phyloP scores from a whole-genome alignment of 64 coral and sea anemone genomes.

The Exaiptasia diaphana region DNA sequence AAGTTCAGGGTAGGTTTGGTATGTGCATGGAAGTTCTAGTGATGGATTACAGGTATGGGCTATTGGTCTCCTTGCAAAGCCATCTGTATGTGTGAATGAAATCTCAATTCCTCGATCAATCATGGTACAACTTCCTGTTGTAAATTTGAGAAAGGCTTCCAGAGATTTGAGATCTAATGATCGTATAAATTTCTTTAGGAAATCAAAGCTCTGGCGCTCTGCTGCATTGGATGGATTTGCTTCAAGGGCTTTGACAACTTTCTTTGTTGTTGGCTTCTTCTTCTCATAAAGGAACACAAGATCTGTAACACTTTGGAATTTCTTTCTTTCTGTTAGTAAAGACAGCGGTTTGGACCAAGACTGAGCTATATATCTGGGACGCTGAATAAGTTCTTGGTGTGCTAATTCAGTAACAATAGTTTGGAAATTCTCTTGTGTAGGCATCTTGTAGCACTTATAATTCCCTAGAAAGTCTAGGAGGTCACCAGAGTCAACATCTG shows the following conservation, averaged over 20 bases:
- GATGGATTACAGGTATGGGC: conserved; percentile 49
- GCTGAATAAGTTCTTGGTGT: conserved; percentile 47
- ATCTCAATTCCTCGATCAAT: neutral
- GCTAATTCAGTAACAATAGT: conserved; percentile 46
- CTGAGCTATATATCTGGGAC: conserved; percentile 41
- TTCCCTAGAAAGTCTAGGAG: neutral
- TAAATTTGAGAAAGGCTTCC: conserved; percentile 33
- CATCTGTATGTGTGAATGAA: conserved; percentile 38
- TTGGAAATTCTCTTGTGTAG: neutral
- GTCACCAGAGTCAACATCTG: conserved; percentile 39
- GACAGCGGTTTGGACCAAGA: conserved; percentile 35
- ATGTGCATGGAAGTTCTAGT: conserved; percentile 54
- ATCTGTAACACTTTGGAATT: neutral
- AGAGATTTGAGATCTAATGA: conserved; percentile 10
- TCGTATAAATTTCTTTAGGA: conserved; percentile 25
- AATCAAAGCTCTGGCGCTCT: conserved; percentile 4
- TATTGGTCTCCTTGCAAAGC: conserved; percentile 26
- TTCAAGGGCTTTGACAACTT: conserved; percentile 13
- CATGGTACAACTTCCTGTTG: conserved; percentile 42
- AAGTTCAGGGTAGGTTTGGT: conserved; percentile 45
- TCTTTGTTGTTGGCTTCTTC: conserved; percentile 42
- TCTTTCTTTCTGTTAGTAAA: conserved; percentile 10
- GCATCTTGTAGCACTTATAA: neutral
- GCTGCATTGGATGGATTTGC: neutral
- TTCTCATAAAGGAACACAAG: conserved; percentile 33